Evolutionary conservation across 2,888 invertebrate species (phyloP), one percentile per base, ranked within the genome.

Genomic region (Melipona bicolor): DNA sequence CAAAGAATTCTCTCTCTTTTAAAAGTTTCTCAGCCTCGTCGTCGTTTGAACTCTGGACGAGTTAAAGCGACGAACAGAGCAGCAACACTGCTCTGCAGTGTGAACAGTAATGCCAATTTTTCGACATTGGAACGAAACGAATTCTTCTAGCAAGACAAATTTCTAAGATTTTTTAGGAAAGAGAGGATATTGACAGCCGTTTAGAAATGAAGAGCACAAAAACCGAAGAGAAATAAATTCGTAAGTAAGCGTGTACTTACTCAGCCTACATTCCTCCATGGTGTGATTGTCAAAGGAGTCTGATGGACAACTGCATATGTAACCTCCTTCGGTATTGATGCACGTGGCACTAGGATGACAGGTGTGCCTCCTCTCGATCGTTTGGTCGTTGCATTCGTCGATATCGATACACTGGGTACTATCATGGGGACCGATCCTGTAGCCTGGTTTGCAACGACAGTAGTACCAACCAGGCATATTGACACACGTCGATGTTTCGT

Each of bases 391-490:
- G 93, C 98, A 98, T 95, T 98, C 98, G 94, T 98, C 97, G 79
- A 98, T 96, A 95, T 98, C 98, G 95, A 96, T 95, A 92, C 97
- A 97, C 88, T 96, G 95, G 82, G 95, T 95, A 93, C 95, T 95
- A 92, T 95, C 95, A 88, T 95, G 95, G 68, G 95, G 94, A 64
- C 95, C 95, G 82, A 96, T 96, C 32, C 96, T 96, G 95, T 97
- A 98, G 6, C 98, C 98, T 79, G 96, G 96, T 88, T 96, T 96
- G 95, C 98, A 98, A 90, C 97, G 96, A 95, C 98, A 98, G 95
- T 97, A 97, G 95, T 97, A 98, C 96, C 98, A 98, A 90, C 98
- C 98, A 65, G 98, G 98, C 96, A 97, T 97, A 95, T 98, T 98
- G 94, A 98, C 96, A 95, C 98, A 98, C 77, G 96, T 95, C 74